Evolutionary conservation across 2,888 invertebrate genomes (phyloP).

Genomic region (Stramonita haemastoma): DNA sequence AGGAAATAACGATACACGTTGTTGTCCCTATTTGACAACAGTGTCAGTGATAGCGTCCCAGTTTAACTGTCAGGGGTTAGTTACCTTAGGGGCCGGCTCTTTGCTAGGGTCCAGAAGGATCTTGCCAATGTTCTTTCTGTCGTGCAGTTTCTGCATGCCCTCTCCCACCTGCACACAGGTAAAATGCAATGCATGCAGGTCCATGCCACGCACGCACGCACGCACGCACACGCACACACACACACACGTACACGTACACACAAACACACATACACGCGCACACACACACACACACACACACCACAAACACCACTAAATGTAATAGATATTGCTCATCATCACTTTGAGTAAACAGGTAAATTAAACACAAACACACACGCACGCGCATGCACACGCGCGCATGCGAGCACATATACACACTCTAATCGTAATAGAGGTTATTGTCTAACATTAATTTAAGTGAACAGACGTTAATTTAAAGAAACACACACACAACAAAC

Average conservation of each 20-base stretch:
- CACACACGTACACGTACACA: background rate
- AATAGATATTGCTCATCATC: background rate
- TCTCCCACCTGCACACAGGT: slow-evolving; percentile 84
- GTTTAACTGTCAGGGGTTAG: too few relatives aligned
- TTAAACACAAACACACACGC: background rate
- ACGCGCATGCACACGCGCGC: background rate
- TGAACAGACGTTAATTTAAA: background rate
- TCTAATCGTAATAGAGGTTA: too few relatives aligned
- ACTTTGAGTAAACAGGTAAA: background rate
- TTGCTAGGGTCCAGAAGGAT: slow-evolving; percentile 86
- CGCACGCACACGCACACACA: background rate
- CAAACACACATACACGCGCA: background rate
- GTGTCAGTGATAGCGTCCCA: too few relatives aligned
- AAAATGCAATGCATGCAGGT: background rate
- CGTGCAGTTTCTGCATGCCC: slow-evolving; percentile 95
- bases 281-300: background rate
- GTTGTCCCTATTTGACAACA: too few relatives aligned
- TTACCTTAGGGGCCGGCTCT: slow-evolving; percentile 74
- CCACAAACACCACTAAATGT: background rate
- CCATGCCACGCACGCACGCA: background rate
- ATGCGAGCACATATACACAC: background rate
- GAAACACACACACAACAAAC: background rate
- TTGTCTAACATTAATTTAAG: too few relatives aligned
- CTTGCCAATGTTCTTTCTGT: slow-evolving; percentile 93
- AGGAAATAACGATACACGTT: too few relatives aligned